Evolutionary conservation across 1,140 invertebrate genomes (phyloP).

Genomic region (Megalonaias nervosa): DNA sequence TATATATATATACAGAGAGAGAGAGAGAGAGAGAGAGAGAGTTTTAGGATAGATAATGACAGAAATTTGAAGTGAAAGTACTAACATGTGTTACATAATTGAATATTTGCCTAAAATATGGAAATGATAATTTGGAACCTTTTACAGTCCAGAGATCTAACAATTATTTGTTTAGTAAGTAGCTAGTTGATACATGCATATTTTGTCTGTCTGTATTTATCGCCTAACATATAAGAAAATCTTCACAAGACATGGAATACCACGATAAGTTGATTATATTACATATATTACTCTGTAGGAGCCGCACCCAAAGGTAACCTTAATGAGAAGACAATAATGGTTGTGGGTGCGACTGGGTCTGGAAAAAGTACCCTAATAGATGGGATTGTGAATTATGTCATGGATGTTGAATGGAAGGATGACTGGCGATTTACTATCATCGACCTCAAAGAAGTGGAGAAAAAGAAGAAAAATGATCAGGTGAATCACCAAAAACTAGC

Average conservation of each 20-base stretch:
- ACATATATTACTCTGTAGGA: neutral
- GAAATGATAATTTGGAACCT: too few relatives aligned
- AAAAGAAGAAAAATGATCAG: conserved; percentile 9
- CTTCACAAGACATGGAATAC: neutral
- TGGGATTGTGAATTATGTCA: conserved; percentile 32
- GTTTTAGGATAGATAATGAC: too few relatives aligned
- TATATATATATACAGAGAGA: too few relatives aligned
- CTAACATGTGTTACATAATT: too few relatives aligned
- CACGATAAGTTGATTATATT: neutral
- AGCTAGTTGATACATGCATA: neutral
- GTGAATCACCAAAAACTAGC: neutral
- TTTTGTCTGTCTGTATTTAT: neutral
- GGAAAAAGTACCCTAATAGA: conserved; percentile 38
- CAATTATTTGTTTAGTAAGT: neutral
- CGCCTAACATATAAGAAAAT: neutral
- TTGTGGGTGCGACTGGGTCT: conserved; percentile 33
- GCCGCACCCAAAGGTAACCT: neutral
- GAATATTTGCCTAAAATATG: too few relatives aligned
- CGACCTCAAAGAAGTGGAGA: conserved; percentile 31
- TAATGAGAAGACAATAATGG: conserved; percentile 34
- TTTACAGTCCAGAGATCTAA: too few relatives aligned
- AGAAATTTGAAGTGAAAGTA: too few relatives aligned
- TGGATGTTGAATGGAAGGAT: conserved; percentile 36
- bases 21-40: too few relatives aligned
- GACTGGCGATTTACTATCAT: conserved; percentile 32